phyloP scores from a whole-genome alignment of 2,113 vertebrate species.

The Callionymus lyra region DNA sequence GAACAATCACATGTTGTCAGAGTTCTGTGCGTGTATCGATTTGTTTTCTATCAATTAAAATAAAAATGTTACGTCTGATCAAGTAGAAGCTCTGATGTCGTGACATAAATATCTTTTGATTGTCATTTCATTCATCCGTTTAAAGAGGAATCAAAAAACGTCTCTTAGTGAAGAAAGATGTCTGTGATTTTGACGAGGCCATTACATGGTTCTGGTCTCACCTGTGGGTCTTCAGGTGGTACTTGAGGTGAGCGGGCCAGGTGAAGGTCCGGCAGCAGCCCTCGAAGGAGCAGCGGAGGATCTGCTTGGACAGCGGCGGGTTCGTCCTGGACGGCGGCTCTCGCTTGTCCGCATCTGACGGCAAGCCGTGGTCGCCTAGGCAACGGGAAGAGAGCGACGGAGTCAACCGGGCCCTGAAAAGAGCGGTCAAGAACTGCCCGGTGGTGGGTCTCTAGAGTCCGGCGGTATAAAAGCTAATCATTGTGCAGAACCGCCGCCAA shows the following conservation, averaged over 20 bases:
- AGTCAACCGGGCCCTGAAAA: too few species aligned
- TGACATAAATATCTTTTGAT: neutral
- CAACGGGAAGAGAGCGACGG: conserved; percentile 23
- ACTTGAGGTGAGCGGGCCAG: conserved; percentile 93
- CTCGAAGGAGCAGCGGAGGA: conserved; percentile 87
- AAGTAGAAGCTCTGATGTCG: neutral
- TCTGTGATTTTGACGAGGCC: too few species aligned
- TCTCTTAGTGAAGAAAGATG: too few species aligned
- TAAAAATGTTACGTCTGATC: too few species aligned
- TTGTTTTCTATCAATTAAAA: too few species aligned
- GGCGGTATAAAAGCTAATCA: conserved; percentile 35
- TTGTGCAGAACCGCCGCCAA: conserved; percentile 2
- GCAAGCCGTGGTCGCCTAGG: conserved; percentile 80
- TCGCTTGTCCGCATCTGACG: conserved; percentile 74
- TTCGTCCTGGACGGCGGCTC: conserved; percentile 63
- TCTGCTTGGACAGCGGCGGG: conserved; percentile 75
- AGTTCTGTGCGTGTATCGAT: too few species aligned
- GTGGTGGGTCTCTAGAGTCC: conserved; percentile 20
- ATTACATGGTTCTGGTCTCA: conserved; percentile 48
- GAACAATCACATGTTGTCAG: too few species aligned
- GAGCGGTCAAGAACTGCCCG: conserved; percentile 21
- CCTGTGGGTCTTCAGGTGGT: conserved; percentile 97
- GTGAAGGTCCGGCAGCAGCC: conserved; percentile 91
- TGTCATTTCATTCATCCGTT: too few species aligned
- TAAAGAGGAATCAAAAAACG: too few species aligned